Evolutionary conservation across 2,797 vertebrate species (phyloP), one percentile per base, ranked within the genome.

Genomic region (Pyrocephalus nanus): DNA sequence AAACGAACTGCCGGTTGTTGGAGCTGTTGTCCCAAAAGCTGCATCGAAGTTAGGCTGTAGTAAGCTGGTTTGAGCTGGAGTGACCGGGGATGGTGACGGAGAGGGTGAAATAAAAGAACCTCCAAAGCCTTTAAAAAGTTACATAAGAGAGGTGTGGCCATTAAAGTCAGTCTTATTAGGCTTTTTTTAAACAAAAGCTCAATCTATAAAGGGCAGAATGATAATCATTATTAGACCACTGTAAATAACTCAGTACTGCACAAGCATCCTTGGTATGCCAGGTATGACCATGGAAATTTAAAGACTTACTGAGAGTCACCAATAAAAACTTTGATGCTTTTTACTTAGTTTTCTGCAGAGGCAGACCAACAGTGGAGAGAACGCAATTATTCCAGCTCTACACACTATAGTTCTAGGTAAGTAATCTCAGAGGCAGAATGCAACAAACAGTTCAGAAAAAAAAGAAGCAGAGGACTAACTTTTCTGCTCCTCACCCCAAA

Each of bases 11-110:
- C 97, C 93, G 91, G 96, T 91, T 0, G 98, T 97, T 97, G 98
- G 94, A 92, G 98, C 95, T 32, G 98, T 90, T 47, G 98, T 96
- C 80, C 98, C 98, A 94, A 99, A 98, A 75, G 98, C 98, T 72
- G 97, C 97, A 71, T 99, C 99, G 50, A 99, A 99, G 86, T 98
- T 98, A 12, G 99, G 98, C 94, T 99, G 99, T 81, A 99, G 97
- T 89, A 99, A 98, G 97, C 98, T 98, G 62, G 98, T 98, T 95
- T 99, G 99, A 95, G 98, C 97, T 48, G 98, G 97, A 81, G 98
- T 98, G 47, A 98, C 97, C 26, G 98, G 97, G 17, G 98, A 97
- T 26, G 98, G 98, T 90, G 98, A 96, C 29, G 98, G 98, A 93
- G 98, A 97, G 7, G 97, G 97, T 78, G 98, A 48, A 96, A 98